Conservation (phyloP, 2,113 vertebrate genomes). For the Platysternon megacephalum region DNA sequence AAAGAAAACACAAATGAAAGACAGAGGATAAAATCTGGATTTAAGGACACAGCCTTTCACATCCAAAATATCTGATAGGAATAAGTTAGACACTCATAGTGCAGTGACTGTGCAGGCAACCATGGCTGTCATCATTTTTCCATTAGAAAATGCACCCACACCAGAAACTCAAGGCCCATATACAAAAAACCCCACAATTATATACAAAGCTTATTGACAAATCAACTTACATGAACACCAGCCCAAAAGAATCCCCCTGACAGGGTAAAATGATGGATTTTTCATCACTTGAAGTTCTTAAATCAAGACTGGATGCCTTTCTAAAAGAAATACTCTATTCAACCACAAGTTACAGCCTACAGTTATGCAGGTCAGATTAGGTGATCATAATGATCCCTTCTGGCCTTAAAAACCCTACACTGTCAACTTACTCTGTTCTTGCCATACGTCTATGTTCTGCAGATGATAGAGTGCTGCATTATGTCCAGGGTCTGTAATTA, state of each 20-base stretch:
- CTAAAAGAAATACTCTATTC: neutral
- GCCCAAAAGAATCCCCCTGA: neutral
- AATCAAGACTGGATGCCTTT: neutral
- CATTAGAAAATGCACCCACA: neutral
- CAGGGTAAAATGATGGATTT: neutral
- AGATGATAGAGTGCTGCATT: neutral
- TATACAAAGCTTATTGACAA: neutral
- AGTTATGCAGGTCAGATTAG: neutral
- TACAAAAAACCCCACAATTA: neutral
- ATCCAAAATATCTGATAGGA: neutral
- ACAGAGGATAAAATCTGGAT: neutral
- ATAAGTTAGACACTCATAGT: neutral
- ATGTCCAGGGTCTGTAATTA: neutral
- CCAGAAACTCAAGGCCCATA: neutral
- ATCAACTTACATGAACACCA: neutral
- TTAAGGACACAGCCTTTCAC: neutral
- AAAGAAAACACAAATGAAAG: conserved; percentile 1
- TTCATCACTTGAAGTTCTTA: neutral
- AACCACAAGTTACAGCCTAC: neutral
- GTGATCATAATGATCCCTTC: neutral
- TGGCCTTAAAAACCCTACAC: neutral
- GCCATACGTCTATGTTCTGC: neutral
- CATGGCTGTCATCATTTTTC: neutral
- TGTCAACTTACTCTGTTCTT: neutral
- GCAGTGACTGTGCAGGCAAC: neutral